Evolutionary conservation across 2,113 vertebrate species (phyloP).

Genomic region (Macquaria australasica): DNA sequence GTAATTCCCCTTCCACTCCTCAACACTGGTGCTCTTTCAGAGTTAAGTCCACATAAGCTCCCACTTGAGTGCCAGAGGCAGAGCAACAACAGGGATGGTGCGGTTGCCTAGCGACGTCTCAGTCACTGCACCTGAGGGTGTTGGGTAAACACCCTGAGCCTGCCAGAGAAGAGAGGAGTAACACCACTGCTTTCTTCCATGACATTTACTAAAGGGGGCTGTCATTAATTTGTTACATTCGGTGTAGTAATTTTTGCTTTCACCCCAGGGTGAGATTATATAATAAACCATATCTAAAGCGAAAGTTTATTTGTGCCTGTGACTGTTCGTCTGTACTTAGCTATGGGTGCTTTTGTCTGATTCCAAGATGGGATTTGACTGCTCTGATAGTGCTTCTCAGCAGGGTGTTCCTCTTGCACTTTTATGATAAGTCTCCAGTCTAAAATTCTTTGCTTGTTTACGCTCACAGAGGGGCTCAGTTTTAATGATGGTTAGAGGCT

Average conservation of each 20-base stretch:
- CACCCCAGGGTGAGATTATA: conserved; percentile 45
- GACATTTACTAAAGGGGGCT: conserved; percentile 49
- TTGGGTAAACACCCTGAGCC: conserved; percentile 81
- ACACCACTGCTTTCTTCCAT: conserved; percentile 58
- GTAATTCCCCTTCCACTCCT: conserved; percentile 81
- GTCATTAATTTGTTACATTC: conserved; percentile 63
- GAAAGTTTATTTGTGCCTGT: conserved; percentile 2
- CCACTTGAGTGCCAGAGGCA: conserved; percentile 81
- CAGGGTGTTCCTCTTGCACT: conserved; percentile 42
- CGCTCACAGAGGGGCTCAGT: conserved; percentile 35
- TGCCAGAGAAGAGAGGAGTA: conserved; percentile 60
- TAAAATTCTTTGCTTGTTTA: conserved; percentile 56
- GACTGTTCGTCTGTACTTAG: neutral
- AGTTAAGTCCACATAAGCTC: conserved; percentile 85
- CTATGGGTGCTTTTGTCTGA: conserved; percentile 41
- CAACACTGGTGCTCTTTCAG: conserved; percentile 79
- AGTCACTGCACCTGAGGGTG: conserved; percentile 78
- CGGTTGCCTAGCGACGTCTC: conserved; percentile 84
- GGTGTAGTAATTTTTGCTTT: conserved; percentile 38
- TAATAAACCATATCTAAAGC: conserved; percentile 30
- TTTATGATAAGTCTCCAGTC: conserved; percentile 47
- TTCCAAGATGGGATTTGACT: conserved; percentile 52
- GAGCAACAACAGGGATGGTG: conserved; percentile 74
- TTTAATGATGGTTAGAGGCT: conserved; percentile 56
- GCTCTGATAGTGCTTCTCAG: conserved; percentile 48